These are phyloP conservation scores for Epistrophe grossulariae DNA, from an alignment of 2,888 invertebrate genomes.

Conservation along the genomic window DNA sequence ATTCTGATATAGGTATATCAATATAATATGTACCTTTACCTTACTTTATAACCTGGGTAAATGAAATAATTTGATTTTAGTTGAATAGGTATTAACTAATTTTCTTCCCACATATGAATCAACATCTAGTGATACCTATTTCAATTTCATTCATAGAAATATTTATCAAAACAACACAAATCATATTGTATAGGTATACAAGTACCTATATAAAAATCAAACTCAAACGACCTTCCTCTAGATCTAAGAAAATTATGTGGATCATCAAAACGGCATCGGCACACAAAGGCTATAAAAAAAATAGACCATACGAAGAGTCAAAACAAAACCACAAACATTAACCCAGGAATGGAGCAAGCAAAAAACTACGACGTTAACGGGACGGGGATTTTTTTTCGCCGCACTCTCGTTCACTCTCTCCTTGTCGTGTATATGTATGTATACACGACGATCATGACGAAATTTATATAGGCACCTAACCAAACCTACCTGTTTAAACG, in stretches of 20 bases:
- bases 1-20: background rate
- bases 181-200: background rate
- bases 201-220: background rate
- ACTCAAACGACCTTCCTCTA: conserved; percentile 71
- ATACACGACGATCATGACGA: conserved; percentile 12
- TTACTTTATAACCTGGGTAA: background rate
- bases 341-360: conserved; percentile 36
- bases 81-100: background rate
- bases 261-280: conserved; percentile 58
- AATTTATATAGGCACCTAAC: conserved; percentile 47
- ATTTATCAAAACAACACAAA: conserved; percentile 1
- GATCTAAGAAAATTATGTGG: conserved; percentile 65
- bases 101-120: background rate
- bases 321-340: conserved; percentile 61
- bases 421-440: conserved; percentile 25
- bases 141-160: conserved; percentile 59
- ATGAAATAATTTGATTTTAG: background rate
- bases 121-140: background rate
- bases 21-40: too few species aligned
- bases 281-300: conserved; percentile 48
- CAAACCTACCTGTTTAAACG: conserved; percentile 30
- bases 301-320: conserved; percentile 69
- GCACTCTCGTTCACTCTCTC: conserved; percentile 12
- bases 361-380: background rate
- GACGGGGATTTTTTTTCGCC: conserved; percentile 23